Percentiles rank a stretch among this genome's conserved stretches.
phyloP scores from a whole-genome alignment of 2,888 invertebrate genomes.

The Pycnomerus fuliginosus region DNA sequence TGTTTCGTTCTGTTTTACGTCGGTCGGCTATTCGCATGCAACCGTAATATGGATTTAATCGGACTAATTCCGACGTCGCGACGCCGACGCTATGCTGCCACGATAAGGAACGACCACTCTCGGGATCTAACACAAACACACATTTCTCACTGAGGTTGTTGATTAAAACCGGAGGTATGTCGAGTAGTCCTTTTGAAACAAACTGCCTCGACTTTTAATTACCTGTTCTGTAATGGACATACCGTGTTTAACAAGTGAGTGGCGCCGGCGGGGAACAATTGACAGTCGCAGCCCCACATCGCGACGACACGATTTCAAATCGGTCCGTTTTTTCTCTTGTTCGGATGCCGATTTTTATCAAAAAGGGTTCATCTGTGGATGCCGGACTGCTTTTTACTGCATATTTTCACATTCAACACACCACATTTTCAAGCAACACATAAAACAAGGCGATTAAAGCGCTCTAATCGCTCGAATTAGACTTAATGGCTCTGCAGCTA shows the following conservation, averaged over 20 bases:
- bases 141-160: conserved; percentile 27
- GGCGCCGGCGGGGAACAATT: conserved; percentile 51
- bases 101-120: not conserved
- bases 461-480: too few species aligned
- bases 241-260: conserved; percentile 52
- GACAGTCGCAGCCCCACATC: conserved; percentile 49
- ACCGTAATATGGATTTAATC: conserved; percentile 18
- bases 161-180: conserved; percentile 52
- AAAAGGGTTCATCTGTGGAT: conserved; percentile 8
- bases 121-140: not conserved
- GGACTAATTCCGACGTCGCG: conserved; percentile 7
- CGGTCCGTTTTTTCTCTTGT: conserved; percentile 9
- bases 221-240: conserved; percentile 55
- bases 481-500: too few species aligned
- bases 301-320: conserved; percentile 34
- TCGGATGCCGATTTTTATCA: conserved; percentile 5
- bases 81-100: conserved; percentile 3
- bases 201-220: conserved; percentile 54
- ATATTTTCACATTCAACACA: too few species aligned
- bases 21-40: conserved; percentile 12
- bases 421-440: too few species aligned
- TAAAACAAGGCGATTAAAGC: too few species aligned
- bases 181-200: conserved; percentile 47
- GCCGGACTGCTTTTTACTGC: too few species aligned
- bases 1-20: conserved; percentile 20